Base-by-base conservation (phyloP, 2,797 vertebrate species). In the Fistularia commersonii region DNA sequence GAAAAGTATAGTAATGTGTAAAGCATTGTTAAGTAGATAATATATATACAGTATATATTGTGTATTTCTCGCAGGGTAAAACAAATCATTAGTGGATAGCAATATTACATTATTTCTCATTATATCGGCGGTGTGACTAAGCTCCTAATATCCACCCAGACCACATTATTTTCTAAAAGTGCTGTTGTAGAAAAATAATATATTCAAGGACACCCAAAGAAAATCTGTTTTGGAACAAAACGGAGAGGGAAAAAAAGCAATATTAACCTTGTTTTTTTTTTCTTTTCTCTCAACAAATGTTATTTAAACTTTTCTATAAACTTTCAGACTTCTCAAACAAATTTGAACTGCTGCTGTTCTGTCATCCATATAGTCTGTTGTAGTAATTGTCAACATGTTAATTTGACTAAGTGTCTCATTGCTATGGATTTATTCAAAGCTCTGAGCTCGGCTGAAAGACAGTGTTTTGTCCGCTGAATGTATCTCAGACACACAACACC, bases 391-490 rank as follows among this genome's bases (percentile, higher is more conserved):
- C 66, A 69, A 66, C 62, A 64, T 32, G 3, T 57, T 77, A 57
- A 71, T 77, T 64, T 72, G 45, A 73, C 46, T 54, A 34, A 65
- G 54, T 58, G 56, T 74, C 69, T 71, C 55, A 71, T 79, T 69
- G 51, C 31, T 64, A 74, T 76, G 67, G 58, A 83, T 79, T 72
- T 74, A 79, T 80, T 76, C 76, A 65, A 54, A 48, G 45, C 46
- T 60, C 54, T 53, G 51, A 64, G 54, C 40, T 38, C 1, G 1
- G 54, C 50, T 65, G 46, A 67, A 59, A 51, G 63, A 40, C 41
- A 32, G 1, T 23, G 49, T 48, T 75, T 66, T 66, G 52, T 61
- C 47, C 36, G 49, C 34, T 34, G 32, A 35, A 50, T 45, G 12
- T 14, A 37, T 11, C 7, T 41, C 39, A 51, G 37, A n/a, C n/a